Evolutionary conservation across 2,113 vertebrate species (phyloP).

Genomic region (Ammospiza caudacuta): DNA sequence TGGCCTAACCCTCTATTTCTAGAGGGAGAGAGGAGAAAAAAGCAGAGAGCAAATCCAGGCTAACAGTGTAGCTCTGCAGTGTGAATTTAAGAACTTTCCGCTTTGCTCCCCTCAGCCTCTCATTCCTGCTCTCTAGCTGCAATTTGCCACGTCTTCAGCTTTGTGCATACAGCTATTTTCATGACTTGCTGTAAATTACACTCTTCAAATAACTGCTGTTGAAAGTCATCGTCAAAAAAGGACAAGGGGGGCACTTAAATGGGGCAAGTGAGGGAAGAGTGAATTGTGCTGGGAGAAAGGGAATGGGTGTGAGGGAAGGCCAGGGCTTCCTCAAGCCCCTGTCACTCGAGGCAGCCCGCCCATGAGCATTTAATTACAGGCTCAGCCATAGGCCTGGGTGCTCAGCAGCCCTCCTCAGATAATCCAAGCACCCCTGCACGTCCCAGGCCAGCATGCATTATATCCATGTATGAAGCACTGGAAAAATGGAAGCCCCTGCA

Average conservation of each 20-base stretch:
- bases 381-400: neutral
- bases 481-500: neutral
- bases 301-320: neutral
- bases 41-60: constrained; percentile 25
- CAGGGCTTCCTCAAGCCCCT: neutral
- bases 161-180: neutral
- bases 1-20: constrained; percentile 51
- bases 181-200: neutral
- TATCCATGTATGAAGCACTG: neutral
- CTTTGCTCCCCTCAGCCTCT: neutral
- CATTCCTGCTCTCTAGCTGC: neutral
- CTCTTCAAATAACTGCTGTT: constrained; percentile 32
- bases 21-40: constrained; percentile 37
- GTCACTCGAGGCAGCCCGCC: neutral
- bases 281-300: neutral
- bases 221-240: constrained; percentile 2
- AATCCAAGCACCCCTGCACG: neutral
- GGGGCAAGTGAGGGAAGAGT: neutral
- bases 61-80: neutral
- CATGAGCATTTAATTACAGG: neutral
- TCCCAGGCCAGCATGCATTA: neutral
- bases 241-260: neutral
- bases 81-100: constrained; percentile 28
- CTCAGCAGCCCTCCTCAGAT: neutral
- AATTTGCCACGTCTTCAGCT: constrained; percentile 15